Conservation (phyloP, 92 coral and sea anemone species). For the Umimayanthus chanpuru region DNA sequence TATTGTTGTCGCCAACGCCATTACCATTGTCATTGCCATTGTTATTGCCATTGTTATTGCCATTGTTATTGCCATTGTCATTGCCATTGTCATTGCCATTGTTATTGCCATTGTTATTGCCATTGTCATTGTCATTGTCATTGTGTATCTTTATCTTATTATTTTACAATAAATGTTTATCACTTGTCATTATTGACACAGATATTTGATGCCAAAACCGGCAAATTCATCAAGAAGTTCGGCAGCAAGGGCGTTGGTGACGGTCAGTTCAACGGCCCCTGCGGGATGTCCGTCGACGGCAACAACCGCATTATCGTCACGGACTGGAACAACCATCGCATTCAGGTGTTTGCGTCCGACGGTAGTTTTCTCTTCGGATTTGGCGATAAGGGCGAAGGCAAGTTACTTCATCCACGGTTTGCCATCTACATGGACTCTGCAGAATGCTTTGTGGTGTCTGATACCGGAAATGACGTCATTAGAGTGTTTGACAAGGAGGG, state of each 20-base stretch:
- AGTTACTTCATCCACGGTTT: conserved; percentile 79
- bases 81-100: too few relatives aligned
- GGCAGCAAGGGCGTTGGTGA: conserved; percentile 76
- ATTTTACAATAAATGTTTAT: not conserved
- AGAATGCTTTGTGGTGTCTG: conserved; percentile 80
- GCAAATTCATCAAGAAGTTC: conserved; percentile 76
- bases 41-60: too few relatives aligned
- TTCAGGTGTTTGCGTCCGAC: conserved; percentile 78
- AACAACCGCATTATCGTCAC: conserved; percentile 80
- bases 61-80: too few relatives aligned
- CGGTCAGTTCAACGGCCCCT: conserved; percentile 90
- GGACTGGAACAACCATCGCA: conserved; percentile 90
- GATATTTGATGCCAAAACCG: conserved; percentile 75
- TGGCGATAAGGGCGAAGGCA: conserved; percentile 79
- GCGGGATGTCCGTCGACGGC: conserved; percentile 85
- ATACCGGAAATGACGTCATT: conserved; percentile 87
- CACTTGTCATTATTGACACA: not conserved
- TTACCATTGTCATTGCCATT: too few relatives aligned
- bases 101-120: too few relatives aligned
- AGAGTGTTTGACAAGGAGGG: conserved; percentile 86
- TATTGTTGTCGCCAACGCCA: too few relatives aligned
- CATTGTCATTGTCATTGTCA: too few relatives aligned
- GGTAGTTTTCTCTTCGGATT: conserved; percentile 90
- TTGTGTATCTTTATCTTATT: too few relatives aligned
- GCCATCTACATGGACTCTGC: conserved; percentile 74